Percentiles rank a stretch among this genome's conserved stretches.
Conservation (phyloP, 2,888 invertebrate species). For the Chesias legatella region DNA sequence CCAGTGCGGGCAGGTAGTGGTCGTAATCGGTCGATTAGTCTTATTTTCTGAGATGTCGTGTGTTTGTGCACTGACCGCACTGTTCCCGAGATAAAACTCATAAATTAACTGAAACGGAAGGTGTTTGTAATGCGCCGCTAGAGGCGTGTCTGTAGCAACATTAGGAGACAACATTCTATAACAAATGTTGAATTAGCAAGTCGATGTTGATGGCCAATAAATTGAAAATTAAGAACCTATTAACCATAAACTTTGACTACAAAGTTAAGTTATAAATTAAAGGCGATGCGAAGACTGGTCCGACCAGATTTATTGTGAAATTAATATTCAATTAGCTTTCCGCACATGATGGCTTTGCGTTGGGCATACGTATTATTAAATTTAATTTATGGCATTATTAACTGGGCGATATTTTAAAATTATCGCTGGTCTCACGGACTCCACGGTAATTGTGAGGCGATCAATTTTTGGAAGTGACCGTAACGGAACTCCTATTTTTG, state of each 20-base stretch:
- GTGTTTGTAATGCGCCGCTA: constrained; percentile 67
- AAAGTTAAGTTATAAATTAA: constrained; percentile 68
- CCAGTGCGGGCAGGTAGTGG: constrained; percentile 73
- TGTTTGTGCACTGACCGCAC: constrained; percentile 76
- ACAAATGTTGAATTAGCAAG: constrained; percentile 24
- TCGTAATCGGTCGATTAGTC: constrained; percentile 77
- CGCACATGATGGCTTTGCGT: constrained; percentile 74
- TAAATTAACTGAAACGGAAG: constrained; percentile 76
- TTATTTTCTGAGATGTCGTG: constrained; percentile 74
- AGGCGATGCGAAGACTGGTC: constrained; percentile 57
- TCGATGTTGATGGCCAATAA: constrained; percentile 32
- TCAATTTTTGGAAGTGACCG: constrained; percentile 49
- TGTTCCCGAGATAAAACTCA: constrained; percentile 74
- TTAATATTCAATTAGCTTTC: constrained; percentile 81
- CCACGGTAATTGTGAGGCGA: constrained; percentile 59
- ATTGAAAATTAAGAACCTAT: constrained; percentile 40
- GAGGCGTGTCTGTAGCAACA: constrained; percentile 60
- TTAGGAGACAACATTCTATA: constrained; percentile 42
- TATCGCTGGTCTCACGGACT: constrained; percentile 65
- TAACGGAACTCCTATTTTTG: constrained; percentile 27
- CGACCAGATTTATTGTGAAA: constrained; percentile 75
- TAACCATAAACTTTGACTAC: constrained; percentile 40
- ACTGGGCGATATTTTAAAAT: constrained; percentile 73
- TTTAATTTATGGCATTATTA: constrained; percentile 79
- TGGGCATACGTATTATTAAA: constrained; percentile 78